Conservation (phyloP, 2,797 vertebrate species). For the Threskiornis aethiopicus region DNA sequence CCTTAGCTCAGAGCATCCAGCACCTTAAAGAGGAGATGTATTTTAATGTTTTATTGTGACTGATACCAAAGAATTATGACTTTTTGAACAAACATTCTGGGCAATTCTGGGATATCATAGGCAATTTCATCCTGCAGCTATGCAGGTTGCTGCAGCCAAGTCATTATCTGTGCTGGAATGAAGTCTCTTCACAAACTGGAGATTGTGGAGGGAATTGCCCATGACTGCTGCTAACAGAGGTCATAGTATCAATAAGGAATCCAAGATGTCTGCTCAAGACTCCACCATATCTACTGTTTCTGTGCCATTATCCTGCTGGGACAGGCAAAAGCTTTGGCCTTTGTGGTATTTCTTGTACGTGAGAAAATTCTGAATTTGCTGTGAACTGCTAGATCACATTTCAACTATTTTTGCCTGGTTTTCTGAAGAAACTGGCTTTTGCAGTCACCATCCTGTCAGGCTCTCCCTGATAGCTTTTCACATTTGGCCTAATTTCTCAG, state of each 20-base stretch:
- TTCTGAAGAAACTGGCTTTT: neutral
- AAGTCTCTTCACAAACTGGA: neutral
- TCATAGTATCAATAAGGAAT: neutral
- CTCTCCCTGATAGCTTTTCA: neutral
- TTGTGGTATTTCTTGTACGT: neutral
- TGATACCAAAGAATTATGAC: neutral
- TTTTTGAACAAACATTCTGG: neutral
- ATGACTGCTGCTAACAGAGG: neutral
- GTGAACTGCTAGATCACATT: neutral
- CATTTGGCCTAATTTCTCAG: neutral
- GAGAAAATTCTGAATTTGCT: neutral
- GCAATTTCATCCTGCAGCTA: neutral
- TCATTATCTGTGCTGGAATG: neutral
- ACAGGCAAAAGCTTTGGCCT: neutral
- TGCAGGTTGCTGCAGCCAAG: too few species aligned
- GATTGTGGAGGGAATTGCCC: neutral
- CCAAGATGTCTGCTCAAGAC: neutral
- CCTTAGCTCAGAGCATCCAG: neutral
- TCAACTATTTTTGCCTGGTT: neutral
- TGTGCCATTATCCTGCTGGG: neutral
- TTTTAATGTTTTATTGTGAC: neutral
- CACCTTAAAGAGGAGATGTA: neutral
- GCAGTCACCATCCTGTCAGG: neutral
- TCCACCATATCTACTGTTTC: accelerated
- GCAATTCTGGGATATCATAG: neutral